These are phyloP conservation scores for Drosophila bocqueti DNA, from an alignment of 1,140 invertebrate genomes.

Conservation along the genomic window DNA sequence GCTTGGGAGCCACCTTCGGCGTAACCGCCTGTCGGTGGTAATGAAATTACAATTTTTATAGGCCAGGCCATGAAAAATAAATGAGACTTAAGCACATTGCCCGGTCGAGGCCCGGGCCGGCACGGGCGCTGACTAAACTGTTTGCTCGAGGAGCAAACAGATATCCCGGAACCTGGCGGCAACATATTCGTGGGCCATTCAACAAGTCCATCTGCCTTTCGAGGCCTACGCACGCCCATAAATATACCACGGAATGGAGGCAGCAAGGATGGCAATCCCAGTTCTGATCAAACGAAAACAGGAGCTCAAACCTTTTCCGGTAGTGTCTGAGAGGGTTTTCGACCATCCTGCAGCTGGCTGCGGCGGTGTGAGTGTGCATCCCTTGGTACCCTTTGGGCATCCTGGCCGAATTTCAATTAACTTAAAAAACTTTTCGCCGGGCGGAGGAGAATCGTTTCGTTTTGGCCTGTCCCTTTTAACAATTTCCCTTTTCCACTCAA, in stretches of 20 bases:
- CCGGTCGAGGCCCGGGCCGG: slow-evolving; percentile 2
- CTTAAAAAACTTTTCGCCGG: slow-evolving; percentile 71
- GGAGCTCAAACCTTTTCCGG: slow-evolving; percentile 48
- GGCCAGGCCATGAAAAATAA: slow-evolving; percentile 81
- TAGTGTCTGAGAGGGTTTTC: neutral
- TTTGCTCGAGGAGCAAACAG: slow-evolving; percentile 17
- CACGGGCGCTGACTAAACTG: slow-evolving; percentile 44
- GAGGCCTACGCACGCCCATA: slow-evolving; percentile 67
- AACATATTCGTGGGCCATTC: slow-evolving; percentile 51
- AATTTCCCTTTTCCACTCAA: slow-evolving; percentile 45
- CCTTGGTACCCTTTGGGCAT: slow-evolving; percentile 3
- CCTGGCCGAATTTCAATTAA: slow-evolving; percentile 69
- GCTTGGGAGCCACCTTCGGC: slow-evolving; percentile 22
- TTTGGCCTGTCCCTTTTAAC: slow-evolving; percentile 52
- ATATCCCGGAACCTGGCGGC: neutral
- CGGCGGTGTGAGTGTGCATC: slow-evolving; percentile 2
- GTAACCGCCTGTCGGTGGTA: slow-evolving; percentile 65
- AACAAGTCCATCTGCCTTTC: slow-evolving; percentile 58
- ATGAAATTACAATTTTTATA: slow-evolving; percentile 84
- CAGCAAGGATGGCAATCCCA: slow-evolving; percentile 13
- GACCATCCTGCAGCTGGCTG: neutral
- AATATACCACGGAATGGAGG: slow-evolving; percentile 48
- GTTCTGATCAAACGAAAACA: slow-evolving; percentile 41
- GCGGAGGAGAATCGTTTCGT: slow-evolving; percentile 19
- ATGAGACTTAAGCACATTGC: slow-evolving; percentile 82